Percentiles rank a stretch among this genome's conserved stretches.
Evolutionary conservation across 1,140 invertebrate species (phyloP).

Genomic region (Cotesia chilonis): DNA sequence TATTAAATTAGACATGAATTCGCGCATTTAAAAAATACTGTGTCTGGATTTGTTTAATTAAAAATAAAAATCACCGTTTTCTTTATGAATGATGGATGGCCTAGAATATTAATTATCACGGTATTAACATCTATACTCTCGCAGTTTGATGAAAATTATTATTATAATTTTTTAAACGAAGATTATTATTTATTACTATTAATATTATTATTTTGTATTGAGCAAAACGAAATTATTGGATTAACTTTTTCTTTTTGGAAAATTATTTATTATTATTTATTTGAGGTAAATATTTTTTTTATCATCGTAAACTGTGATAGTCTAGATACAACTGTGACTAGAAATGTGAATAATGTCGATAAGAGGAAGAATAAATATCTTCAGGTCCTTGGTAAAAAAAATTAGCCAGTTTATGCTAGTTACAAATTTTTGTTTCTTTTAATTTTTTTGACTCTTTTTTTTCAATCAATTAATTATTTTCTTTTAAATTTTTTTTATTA

Average conservation of each 20-base stretch:
- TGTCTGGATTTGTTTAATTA: background rate
- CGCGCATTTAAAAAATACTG: background rate
- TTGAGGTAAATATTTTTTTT: background rate
- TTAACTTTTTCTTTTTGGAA: background rate
- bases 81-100: background rate
- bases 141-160: background rate
- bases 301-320: background rate
- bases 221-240: no score
- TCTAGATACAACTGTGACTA: background rate
- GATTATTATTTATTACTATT: no score
- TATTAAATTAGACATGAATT: no score
- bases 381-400: constrained; percentile 16
- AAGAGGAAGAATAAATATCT: background rate
- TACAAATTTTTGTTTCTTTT: constrained; percentile 20
- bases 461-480: constrained; percentile 1
- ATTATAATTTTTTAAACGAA: constrained; percentile 11
- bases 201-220: no score
- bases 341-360: background rate
- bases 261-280: background rate
- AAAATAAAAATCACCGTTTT: background rate
- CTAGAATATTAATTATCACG: constrained; percentile 6
- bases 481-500: background rate
- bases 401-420: constrained; percentile 46
- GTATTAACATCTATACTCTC: background rate
- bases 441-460: background rate